Evolutionary conservation across 2,113 vertebrate species (phyloP).

Genomic region (Limnothrissa miodon): DNA sequence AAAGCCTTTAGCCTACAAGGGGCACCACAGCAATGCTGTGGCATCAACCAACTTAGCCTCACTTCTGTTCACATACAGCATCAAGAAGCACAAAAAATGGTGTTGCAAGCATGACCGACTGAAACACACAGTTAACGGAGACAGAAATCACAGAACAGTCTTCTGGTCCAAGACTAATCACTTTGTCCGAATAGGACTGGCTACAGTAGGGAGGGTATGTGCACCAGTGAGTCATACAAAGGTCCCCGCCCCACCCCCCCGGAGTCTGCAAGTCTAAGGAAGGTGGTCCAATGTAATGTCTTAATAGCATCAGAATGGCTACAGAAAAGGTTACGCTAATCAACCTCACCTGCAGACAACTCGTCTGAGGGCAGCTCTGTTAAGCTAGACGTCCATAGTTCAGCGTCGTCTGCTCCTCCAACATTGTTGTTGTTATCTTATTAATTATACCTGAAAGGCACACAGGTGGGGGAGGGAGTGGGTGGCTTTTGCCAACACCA

Average conservation of each 20-base stretch:
- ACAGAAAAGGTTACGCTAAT: not conserved
- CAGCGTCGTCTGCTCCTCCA: not conserved
- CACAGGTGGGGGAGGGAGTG: not conserved
- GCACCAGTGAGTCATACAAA: not conserved
- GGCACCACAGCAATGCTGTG: not conserved
- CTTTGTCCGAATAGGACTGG: not conserved
- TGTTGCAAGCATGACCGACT: not conserved
- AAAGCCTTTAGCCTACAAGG: not conserved
- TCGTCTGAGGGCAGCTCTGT: not conserved
- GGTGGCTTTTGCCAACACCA: not conserved
- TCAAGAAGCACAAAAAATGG: not conserved
- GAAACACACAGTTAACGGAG: not conserved
- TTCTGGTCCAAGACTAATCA: not conserved
- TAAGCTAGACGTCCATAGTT: not conserved
- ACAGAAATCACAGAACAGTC: not conserved
- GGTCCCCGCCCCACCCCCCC: not conserved
- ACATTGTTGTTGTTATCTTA: not conserved
- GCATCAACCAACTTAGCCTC: not conserved
- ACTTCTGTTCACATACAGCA: not conserved
- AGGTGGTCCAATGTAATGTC: not conserved
- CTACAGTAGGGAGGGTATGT: not conserved
- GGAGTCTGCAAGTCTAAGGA: not conserved
- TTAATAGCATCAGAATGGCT: not conserved
- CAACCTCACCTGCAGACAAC: not conserved
- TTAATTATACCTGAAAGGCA: not conserved